Evolutionary conservation across 2,888 invertebrate genomes (phyloP), one percentile per base, ranked within the genome.

Genomic region (Dorcus parallelipipedus): DNA sequence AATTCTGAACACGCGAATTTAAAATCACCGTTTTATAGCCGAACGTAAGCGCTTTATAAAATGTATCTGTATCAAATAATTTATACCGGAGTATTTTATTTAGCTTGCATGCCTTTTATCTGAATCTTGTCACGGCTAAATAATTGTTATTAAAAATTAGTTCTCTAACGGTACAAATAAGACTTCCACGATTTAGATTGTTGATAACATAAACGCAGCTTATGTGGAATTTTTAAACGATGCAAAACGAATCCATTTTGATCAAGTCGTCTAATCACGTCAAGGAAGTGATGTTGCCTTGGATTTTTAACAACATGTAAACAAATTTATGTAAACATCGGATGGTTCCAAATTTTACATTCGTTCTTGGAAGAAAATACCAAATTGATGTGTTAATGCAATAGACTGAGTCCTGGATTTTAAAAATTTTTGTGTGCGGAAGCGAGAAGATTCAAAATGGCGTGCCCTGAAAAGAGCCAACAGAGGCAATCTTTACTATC

Each of bases 401-500:
- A 56, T 57, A 56, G 48, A 52, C 38, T 39, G 45, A 54, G 42
- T 42, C 40, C 49, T 59, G 38, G 45, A 17, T 47, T 45, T 57
- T 56, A 50, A 62, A 64, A 62, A 61, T 33, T 33, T 33, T 64
- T 45, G 57, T 45, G 60, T 64, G 52, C 42, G 20, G 41, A 39
- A 48, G 42, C 54, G 14, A 49, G 52, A 26, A 40, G 38, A 10
- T 17, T 52, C 2, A 2, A 58, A 56, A 63, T 63, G 63, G 62
- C 56, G 43, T 64, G 62, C 54, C 62, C 64, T 9, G 61, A 62
- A 38, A 72, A 73, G 60, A 64, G 67, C 56, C 63, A 65, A 40
- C 61, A 70, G 52, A 66, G 75, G 49, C 71, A 70, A 66, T 69
- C 71, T 4, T 64, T 77, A 7, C 64, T 77, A 49, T 64, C 65